These are phyloP conservation scores for Willisornis vidua DNA, from an alignment of 2,113 vertebrate genomes.

Conservation along the genomic window DNA sequence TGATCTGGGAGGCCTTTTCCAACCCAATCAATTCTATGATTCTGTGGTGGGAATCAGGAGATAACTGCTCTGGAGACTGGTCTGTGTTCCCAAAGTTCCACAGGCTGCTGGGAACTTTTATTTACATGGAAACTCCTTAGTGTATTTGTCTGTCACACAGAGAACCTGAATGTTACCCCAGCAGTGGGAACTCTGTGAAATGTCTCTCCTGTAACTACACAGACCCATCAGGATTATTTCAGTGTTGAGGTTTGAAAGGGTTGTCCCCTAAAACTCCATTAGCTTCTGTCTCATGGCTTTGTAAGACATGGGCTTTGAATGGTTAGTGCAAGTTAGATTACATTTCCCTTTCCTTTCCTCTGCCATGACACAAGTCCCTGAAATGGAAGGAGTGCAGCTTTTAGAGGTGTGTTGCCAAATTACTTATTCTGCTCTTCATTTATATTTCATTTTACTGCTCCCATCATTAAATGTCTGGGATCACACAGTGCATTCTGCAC, in stretches of 20 bases:
- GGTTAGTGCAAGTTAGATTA: neutral
- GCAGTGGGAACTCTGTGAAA: neutral
- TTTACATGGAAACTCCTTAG: neutral
- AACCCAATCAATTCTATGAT: no score
- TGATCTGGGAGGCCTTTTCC: no score
- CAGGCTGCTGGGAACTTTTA: accelerated
- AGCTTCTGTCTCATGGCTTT: neutral
- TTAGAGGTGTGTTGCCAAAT: neutral
- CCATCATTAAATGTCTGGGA: neutral
- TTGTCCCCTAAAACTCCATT: neutral
- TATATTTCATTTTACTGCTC: neutral
- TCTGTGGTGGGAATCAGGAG: neutral
- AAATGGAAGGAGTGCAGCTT: neutral
- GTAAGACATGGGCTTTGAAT: neutral
- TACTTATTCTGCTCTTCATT: neutral
- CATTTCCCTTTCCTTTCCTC: neutral
- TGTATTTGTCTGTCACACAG: neutral
- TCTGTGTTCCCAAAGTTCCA: neutral
- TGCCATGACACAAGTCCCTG: neutral
- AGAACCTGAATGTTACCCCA: neutral
- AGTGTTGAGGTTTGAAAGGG: neutral
- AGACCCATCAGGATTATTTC: neutral
- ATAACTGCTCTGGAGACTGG: neutral
- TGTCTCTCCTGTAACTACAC: neutral
- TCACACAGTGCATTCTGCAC: accelerated